A percentile compares a stretch with the other conserved stretches of the same genome.
Evolutionary conservation across 2,113 vertebrate species (phyloP).

Genomic region (Platysteira castanea): DNA sequence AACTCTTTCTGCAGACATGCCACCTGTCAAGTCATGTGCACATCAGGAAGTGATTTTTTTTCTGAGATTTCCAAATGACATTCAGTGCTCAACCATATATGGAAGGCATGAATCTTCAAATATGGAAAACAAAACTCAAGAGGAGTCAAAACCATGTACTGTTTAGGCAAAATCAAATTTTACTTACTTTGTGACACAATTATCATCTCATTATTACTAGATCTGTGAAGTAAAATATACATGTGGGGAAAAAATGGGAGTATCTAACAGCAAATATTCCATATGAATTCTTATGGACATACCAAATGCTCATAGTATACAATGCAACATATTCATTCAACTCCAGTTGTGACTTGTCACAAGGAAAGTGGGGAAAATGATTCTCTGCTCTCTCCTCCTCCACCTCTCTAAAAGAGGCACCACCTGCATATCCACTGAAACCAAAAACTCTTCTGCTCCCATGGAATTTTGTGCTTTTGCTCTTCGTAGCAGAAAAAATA

Average conservation of each 20-base stretch:
- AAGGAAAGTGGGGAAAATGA: neutral
- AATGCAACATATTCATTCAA: neutral
- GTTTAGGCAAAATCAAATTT: neutral
- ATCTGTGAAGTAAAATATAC: neutral
- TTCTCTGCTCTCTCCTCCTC: neutral
- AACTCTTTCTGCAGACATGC: neutral
- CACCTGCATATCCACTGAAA: neutral
- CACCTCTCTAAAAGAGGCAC: neutral
- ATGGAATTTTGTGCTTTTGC: neutral
- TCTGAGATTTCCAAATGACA: neutral
- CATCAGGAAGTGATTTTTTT: neutral
- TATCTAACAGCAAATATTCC: neutral
- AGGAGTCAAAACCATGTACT: neutral
- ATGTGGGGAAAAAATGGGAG: accelerated
- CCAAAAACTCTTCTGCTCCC: neutral
- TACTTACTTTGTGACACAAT: neutral
- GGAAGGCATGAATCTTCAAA: neutral
- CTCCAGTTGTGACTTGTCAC: neutral
- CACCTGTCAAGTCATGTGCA: neutral
- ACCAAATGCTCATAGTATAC: neutral
- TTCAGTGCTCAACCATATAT: neutral
- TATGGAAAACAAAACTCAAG: neutral
- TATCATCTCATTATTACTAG: neutral
- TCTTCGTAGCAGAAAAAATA: neutral
- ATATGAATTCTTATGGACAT: neutral